Evolutionary conservation across 2,888 invertebrate species (phyloP).

Genomic region (Hirtodrosophila confusa): DNA sequence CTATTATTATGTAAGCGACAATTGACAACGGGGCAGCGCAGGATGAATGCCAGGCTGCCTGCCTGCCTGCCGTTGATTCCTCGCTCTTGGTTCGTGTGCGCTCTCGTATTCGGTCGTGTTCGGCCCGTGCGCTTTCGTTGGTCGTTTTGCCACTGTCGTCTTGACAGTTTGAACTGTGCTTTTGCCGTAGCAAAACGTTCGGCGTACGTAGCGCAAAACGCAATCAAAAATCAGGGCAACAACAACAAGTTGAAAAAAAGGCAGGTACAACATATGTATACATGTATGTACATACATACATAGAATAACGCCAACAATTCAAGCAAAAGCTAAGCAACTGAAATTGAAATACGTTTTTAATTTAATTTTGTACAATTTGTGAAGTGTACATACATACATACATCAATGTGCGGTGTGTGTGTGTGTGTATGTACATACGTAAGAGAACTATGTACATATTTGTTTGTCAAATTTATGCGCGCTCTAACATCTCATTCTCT

Average conservation of each 20-base stretch:
- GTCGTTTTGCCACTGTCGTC: slow-evolving; percentile 50
- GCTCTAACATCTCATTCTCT: slow-evolving; percentile 30
- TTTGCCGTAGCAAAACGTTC: slow-evolving; percentile 59
- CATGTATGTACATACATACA: slow-evolving; percentile 6
- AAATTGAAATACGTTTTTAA: slow-evolving; percentile 67
- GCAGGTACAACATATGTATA: slow-evolving; percentile 36
- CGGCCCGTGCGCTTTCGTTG: slow-evolving; percentile 30
- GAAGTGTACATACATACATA: slow-evolving; percentile 8
- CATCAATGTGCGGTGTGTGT: slow-evolving; percentile 34
- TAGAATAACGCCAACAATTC: slow-evolving; percentile 32
- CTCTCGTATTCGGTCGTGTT: slow-evolving; percentile 31
- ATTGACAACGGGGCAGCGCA: slow-evolving; percentile 28
- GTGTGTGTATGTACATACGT: slow-evolving; percentile 7
- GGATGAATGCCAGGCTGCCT: slow-evolving; percentile 40
- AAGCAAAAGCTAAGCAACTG: slow-evolving; percentile 40
- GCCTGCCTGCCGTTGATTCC: slow-evolving; percentile 8
- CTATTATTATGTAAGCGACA: slow-evolving; percentile 54
- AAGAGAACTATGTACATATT: not conserved
- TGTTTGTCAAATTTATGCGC: slow-evolving; percentile 23
- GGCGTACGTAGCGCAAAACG: slow-evolving; percentile 53
- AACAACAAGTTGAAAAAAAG: slow-evolving; percentile 24
- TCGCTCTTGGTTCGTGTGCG: slow-evolving; percentile 3
- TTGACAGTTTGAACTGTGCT: slow-evolving; percentile 73
- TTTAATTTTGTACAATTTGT: slow-evolving; percentile 55
- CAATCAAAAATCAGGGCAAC: slow-evolving; percentile 36